A percentile compares a stretch with the other conserved stretches of the same genome.
These are phyloP conservation scores for Tyto alba DNA, from an alignment of 2,113 vertebrate species.

Conservation along the genomic window DNA sequence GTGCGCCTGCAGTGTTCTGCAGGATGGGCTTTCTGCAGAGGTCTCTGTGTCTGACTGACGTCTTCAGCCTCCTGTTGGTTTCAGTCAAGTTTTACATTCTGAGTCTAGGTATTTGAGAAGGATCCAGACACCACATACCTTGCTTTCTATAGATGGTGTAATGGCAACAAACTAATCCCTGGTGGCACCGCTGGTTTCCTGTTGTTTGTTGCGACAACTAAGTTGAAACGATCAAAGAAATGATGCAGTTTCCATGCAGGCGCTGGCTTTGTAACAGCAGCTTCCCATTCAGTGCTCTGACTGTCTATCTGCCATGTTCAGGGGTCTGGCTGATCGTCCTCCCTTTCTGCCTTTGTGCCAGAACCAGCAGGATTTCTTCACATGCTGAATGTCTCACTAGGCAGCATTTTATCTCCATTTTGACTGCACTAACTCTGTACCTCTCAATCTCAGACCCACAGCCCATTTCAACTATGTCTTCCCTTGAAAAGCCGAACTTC, in stretches of 20 bases:
- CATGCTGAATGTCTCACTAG: neutral
- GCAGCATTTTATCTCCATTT: neutral
- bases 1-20: neutral
- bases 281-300: neutral
- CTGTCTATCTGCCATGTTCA: accelerated
- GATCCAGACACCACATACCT: neutral
- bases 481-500: neutral
- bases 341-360: neutral
- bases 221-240: neutral
- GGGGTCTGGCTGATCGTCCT: neutral
- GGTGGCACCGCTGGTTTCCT: neutral
- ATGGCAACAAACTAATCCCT: neutral
- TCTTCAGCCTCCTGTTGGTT: neutral
- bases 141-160: neutral
- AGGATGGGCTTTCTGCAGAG: neutral
- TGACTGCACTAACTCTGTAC: neutral
- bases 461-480: neutral
- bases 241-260: neutral
- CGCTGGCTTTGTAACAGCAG: neutral
- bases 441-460: neutral
- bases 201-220: neutral
- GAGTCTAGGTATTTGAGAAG: neutral
- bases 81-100: neutral
- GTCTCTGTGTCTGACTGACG: accelerated
- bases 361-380: neutral